Evolutionary conservation across 2,113 vertebrate species (phyloP).

Genomic region (Podarcis raffonei): DNA sequence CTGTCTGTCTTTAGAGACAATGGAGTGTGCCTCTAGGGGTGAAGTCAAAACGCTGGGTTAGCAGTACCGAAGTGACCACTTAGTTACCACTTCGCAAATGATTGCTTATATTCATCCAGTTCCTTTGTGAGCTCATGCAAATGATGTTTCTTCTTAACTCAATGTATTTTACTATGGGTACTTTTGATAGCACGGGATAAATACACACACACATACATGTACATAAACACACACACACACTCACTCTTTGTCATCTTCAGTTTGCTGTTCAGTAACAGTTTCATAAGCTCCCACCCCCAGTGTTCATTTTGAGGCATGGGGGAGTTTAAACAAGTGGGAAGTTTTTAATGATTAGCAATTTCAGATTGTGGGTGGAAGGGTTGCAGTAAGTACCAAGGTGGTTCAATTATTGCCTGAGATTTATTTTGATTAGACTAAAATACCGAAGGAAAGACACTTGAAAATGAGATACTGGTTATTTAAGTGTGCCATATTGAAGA

Average conservation of each 20-base stretch:
- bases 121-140: too few species aligned
- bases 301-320: neutral
- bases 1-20: neutral
- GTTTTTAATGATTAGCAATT: constrained; percentile 22
- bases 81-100: neutral
- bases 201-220: too few species aligned
- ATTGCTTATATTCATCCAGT: neutral
- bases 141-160: too few species aligned
- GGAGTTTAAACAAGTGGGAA: neutral
- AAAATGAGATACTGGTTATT: neutral
- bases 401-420: constrained; percentile 27
- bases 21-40: too few species aligned
- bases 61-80: too few species aligned
- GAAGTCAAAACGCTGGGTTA: too few species aligned
- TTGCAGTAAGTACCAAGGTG: neutral
- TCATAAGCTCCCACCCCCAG: neutral
- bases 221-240: neutral
- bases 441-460: neutral
- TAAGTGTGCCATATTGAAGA: neutral
- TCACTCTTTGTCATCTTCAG: neutral
- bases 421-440: constrained; percentile 9
- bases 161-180: too few species aligned
- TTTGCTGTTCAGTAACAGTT: neutral
- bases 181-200: too few species aligned
- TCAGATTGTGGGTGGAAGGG: neutral